Percentiles rank a stretch among this genome's conserved stretches.
phyloP scores from a whole-genome alignment of 2,113 vertebrate genomes.

The Rutilus rutilus region DNA sequence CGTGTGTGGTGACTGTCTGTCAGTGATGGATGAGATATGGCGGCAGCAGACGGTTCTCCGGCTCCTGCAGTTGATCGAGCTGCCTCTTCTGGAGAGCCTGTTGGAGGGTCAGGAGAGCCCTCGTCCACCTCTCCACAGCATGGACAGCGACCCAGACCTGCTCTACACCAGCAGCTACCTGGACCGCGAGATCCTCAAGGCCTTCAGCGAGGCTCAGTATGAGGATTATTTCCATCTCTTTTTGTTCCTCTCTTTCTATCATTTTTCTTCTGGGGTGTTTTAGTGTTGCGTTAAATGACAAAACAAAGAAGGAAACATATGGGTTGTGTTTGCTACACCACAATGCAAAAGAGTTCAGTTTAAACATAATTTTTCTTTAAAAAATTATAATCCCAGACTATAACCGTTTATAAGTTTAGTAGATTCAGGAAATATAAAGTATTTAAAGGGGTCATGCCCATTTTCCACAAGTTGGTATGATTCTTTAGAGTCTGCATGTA shows the following conservation, averaged over 20 bases:
- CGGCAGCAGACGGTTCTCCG: slow-evolving; percentile 90
- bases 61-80: slow-evolving; percentile 91
- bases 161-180: slow-evolving; percentile 86
- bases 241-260: not conserved
- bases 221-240: slow-evolving; percentile 59
- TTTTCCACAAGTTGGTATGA: no score
- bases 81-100: slow-evolving; percentile 90
- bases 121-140: slow-evolving; percentile 66
- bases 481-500: no score
- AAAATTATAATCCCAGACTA: not conserved
- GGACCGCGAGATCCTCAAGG: slow-evolving; percentile 94
- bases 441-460: no score
- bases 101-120: slow-evolving; percentile 75
- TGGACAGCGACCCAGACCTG: slow-evolving; percentile 77
- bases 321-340: not conserved
- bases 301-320: not conserved
- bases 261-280: not conserved
- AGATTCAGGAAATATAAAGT: not conserved
- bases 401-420: not conserved
- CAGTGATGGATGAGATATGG: slow-evolving; percentile 94
- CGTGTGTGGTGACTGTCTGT: slow-evolving; percentile 17
- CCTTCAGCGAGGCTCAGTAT: slow-evolving; percentile 94
- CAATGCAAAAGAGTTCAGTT: not conserved
- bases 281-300: not conserved
- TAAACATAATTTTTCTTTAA: not conserved